Base-by-base conservation (phyloP, 2,113 vertebrate species). In the Myotis brandtii region DNA sequence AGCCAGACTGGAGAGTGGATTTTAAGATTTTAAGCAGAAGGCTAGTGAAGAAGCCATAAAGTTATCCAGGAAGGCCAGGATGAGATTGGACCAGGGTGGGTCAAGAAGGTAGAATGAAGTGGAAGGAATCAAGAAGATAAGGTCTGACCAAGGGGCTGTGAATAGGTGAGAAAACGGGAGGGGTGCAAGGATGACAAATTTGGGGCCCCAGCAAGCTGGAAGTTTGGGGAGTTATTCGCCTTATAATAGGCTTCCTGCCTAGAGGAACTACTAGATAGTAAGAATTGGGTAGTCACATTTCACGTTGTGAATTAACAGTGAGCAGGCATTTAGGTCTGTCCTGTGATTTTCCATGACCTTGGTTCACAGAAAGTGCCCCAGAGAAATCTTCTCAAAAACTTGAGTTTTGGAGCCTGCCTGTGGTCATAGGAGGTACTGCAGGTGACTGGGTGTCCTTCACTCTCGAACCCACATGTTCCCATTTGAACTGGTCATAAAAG, bases 1-100 rank as follows among this genome's bases (percentile, higher is more conserved):
- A 2, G 23, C 23, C 59, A 62, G 59, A 25, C 59, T 75, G 16
- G 77, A 87, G 50, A 69, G 64, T 48, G 7, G 56, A 50, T 69
- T 83, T 76, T 83, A 73, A 84, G 48, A 80, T 62, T 90, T 80
- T 79, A 88, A 88, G 40, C 50, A 81, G 32, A 83, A 93, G 48
- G 12, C n/a, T 16, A 75, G 70, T 48, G 54, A 79, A 59, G 48
- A 93, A 82, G 32, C 46, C 70, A n/a, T 30, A 66, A 37, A 56
- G 32, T 79, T 73, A 40, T 70, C 77, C 54, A 80, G 54, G 76
- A 95, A 37, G 18, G 40, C 75, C 2, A 46, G 48, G 16, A 79
- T 30, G 20, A 59, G 18, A 16, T 79, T 56, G 27, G 30, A 34
- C 16, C 70, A 87, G 23, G 25, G 18, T 67, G 27, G 52, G 5